These are phyloP conservation scores for Dipodomys stephensi DNA, from an alignment of 2,113 vertebrate species.

Conservation along the genomic window DNA sequence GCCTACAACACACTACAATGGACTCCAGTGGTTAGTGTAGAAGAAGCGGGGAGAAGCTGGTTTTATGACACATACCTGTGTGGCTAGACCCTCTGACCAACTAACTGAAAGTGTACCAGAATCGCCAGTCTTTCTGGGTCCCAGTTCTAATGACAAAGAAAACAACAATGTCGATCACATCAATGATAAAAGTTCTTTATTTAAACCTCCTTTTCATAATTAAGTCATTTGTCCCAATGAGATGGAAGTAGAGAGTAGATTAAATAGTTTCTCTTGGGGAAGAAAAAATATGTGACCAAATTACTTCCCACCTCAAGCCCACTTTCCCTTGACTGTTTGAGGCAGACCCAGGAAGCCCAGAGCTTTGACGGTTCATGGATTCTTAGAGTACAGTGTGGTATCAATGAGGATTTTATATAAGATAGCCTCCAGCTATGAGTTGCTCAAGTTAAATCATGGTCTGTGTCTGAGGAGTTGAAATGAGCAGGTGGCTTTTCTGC, in stretches of 20 bases:
- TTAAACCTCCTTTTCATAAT: neutral
- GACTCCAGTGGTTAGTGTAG: too few species aligned
- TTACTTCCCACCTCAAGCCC: neutral
- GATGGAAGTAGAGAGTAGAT: conserved; percentile 10
- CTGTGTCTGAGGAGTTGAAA: neutral
- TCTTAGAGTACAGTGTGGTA: neutral
- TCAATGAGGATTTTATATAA: accelerated
- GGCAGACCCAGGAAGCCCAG: neutral
- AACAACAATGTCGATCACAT: neutral
- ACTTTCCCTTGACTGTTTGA: neutral
- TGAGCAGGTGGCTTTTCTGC: neutral
- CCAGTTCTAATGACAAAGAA: neutral
- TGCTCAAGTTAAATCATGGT: neutral
- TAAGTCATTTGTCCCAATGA: conserved; percentile 35
- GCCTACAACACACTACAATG: accelerated
- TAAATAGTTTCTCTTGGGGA: conserved; percentile 7
- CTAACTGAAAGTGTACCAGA: neutral
- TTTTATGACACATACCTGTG: accelerated
- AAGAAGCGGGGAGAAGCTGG: neutral
- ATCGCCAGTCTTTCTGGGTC: neutral
- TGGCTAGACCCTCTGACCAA: neutral
- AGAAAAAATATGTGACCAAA: neutral
- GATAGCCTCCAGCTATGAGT: neutral
- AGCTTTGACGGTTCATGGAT: neutral
- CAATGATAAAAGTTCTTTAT: neutral